phyloP scores from a whole-genome alignment of 2,888 invertebrate genomes.

The Hipparchia semele region DNA sequence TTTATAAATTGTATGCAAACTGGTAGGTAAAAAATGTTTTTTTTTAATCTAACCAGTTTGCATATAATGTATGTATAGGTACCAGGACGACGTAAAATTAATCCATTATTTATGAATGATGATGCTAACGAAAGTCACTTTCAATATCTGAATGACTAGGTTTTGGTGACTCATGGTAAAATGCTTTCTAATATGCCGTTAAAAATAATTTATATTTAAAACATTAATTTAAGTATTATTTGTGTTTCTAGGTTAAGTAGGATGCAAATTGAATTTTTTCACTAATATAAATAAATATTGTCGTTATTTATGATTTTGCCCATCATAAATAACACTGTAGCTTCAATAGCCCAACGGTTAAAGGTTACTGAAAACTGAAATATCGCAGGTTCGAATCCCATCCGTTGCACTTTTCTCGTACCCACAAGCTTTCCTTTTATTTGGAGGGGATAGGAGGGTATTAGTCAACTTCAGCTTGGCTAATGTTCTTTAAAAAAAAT shows the following conservation, averaged over 20 bases:
- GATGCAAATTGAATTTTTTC: not conserved
- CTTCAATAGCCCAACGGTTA: too few relatives aligned
- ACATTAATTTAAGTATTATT: not conserved
- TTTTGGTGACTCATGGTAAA: conserved; percentile 28
- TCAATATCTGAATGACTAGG: conserved; percentile 5
- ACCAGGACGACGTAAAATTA: conserved; percentile 11
- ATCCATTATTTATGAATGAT: conserved; percentile 28
- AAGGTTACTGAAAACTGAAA: too few relatives aligned
- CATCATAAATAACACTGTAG: too few relatives aligned
- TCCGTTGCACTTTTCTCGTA: too few relatives aligned
- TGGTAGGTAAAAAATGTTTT: too few relatives aligned
- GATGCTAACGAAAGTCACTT: conserved; percentile 26
- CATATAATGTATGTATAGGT: conserved; percentile 5
- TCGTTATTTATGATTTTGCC: too few relatives aligned
- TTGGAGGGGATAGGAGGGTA: too few relatives aligned
- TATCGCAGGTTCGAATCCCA: too few relatives aligned
- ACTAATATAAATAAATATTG: not conserved
- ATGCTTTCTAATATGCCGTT: conserved; percentile 27
- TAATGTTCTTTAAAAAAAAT: too few relatives aligned
- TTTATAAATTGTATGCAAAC: too few relatives aligned
- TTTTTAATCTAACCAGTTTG: not conserved
- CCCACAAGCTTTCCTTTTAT: too few relatives aligned
- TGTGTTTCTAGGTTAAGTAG: conserved; percentile 5
- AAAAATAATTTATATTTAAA: not conserved
- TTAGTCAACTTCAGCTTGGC: too few relatives aligned